phyloP scores from a whole-genome alignment of 2,113 vertebrate species.

The Paratilapia polleni region DNA sequence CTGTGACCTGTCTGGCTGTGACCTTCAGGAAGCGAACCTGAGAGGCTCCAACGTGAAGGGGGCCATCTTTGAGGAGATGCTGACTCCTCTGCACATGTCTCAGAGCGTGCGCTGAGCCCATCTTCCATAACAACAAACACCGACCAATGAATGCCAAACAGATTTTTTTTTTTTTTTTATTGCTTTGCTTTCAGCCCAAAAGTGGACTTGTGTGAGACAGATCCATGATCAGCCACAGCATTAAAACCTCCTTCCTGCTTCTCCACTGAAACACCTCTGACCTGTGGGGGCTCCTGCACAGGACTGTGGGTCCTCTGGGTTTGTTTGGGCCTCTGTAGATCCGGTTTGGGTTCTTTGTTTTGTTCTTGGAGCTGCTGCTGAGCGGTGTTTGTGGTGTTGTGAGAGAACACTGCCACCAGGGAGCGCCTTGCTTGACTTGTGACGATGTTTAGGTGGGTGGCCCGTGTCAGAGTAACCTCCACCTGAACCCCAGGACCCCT shows the following conservation, averaged over 20 bases:
- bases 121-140: background rate
- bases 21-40: constrained; percentile 94
- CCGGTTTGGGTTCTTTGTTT: background rate
- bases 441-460: background rate
- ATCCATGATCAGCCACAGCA: background rate
- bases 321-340: background rate
- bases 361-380: background rate
- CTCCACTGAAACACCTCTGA: background rate
- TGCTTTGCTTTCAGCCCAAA: background rate
- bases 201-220: too few species aligned
- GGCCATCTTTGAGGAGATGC: constrained; percentile 97
- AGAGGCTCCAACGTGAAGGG: constrained; percentile 96
- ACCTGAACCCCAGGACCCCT: background rate
- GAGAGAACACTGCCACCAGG: background rate
- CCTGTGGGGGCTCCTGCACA: too few species aligned
- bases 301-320: background rate
- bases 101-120: constrained; percentile 90
- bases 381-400: background rate
- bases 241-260: background rate
- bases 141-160: background rate
- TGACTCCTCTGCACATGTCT: constrained; percentile 96
- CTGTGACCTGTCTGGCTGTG: constrained; percentile 94
- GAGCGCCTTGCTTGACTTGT: background rate
- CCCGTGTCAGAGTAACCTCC: background rate
- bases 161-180: too few species aligned